Base-by-base conservation (phyloP, 1,140 invertebrate species). In the Drosophila kepulauana region DNA sequence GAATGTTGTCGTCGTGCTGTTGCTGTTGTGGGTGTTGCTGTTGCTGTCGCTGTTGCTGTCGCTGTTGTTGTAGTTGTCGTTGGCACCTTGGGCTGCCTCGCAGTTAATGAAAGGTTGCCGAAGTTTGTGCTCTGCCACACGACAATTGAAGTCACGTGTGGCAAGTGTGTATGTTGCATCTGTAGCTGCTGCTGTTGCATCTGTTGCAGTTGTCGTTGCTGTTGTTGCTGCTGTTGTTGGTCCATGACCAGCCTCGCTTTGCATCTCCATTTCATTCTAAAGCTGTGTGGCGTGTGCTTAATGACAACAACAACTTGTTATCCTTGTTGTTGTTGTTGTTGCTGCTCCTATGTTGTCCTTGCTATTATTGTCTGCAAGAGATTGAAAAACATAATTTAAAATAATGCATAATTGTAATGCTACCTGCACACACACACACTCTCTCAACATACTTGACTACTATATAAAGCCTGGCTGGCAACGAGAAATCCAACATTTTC, bases 191-290 rank as follows among this genome's bases (percentile, higher is more conserved):
- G 57, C 25, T 46, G 57, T 28, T 71, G 54, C 52, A 7, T 28
- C 49, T 76, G 62, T 28, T 49, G 71, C 11, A 28, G 64, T 30
- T 25, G 20, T 25, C 20, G 20, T 20, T 71, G 54, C 30, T 57
- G 72, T 16, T 71, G 54, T 30, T 57, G 72, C 13, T 75, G 66
- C 35, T 79, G 76, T 75, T 72, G 64, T 86, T 89, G 90, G 91
- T 91, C 87, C 75, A 87, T 61, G 84, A 91, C 91, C 91, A 89
- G 86, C 71, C 69, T 74, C 73, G 75, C 79, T 88, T 91, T 91
- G 91, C 91, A 91, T 79, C 88, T 89, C 91, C 91, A 92, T 92
- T 89, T 92, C 91, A 92, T 91, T 91, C 76, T 91, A 86, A 89
- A 91, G 91, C 91, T 81, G 89, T 91, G 59, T 56, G 52, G 61